Evolutionary conservation across 2,888 invertebrate genomes (phyloP), one percentile per base, ranked within the genome.

Genomic region (Rhamnusium bicolor): DNA sequence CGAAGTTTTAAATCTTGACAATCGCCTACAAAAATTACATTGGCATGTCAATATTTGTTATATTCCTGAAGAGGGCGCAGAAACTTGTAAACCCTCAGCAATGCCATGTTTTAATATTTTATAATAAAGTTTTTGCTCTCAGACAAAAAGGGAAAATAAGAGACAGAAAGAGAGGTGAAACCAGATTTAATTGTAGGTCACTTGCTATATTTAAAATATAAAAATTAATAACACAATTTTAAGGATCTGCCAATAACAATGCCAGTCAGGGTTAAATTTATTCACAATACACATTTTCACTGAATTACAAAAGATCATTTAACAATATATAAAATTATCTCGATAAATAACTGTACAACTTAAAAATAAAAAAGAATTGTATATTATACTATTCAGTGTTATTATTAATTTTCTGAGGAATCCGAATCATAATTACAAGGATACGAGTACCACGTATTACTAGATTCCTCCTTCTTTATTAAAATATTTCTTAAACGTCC

Each of bases 271-370:
- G 61, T 62, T 66, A 29, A 61, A 29, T 75, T 76, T 73, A 76
- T 73, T 73, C 69, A 73, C 68, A 71, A 51, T 72, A 75, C 72
- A 71, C 66, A 66, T 69, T 32, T 68, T 47, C 67, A 72, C 32
- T 69, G 58, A 73, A 73, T 72, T 76, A 76, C 70, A 73, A 73
- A 76, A 76, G 67, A 71, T 63, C 58, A 69, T 67, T 69, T 74
- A 76, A 78, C 76, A 78, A 72, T 73, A 73, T 78, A 78, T 76
- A 76, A 78, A 76, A 78, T 78, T 68, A 76, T 70, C 69, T 71
- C 32, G 73, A 78, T 78, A 78, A 76, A 78, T 76, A 78, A 78
- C 76, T 76, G 75, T 78, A 78, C 78, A 78, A 75, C 71, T 71
- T 67, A 78, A 75, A 75, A 73, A 60, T 49, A 65, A 60, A 53